A percentile compares a stretch with the other conserved stretches of the same genome.
Conservation (phyloP, 2,113 vertebrate species). For the Menidia beryllina region DNA sequence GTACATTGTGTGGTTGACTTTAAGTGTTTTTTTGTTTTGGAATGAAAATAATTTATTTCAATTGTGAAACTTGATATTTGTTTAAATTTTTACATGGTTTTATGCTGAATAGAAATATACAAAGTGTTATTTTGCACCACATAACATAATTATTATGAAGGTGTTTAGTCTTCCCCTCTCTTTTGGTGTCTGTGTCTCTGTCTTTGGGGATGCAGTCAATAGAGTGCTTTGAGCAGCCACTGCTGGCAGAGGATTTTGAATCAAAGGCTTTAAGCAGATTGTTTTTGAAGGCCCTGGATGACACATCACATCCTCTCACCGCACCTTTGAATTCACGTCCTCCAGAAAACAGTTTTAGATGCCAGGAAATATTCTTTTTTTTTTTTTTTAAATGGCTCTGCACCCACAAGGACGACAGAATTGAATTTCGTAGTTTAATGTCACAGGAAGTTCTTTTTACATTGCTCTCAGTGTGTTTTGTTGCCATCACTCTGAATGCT, state of each 20-base stretch:
- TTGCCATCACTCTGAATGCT: conserved; percentile 3
- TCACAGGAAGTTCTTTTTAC: conserved; percentile 9
- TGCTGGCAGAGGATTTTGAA: conserved; percentile 45
- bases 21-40: no score
- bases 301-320: conserved; percentile 53
- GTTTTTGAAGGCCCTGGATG: conserved; percentile 52
- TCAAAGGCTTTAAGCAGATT: conserved; percentile 38
- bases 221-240: conserved; percentile 33
- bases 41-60: no score
- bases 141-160: neutral
- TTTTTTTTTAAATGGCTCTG: conserved; percentile 21
- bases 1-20: no score
- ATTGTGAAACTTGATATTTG: no score
- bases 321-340: conserved; percentile 49
- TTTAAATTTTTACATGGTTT: no score
- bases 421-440: conserved; percentile 26
- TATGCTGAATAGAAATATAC: neutral
- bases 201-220: conserved; percentile 25
- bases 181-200: conserved; percentile 1
- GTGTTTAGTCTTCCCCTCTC: neutral
- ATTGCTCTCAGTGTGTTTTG: conserved; percentile 13
- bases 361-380: conserved; percentile 34
- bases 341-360: conserved; percentile 40
- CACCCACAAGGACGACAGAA: conserved; percentile 20
- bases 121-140: neutral